Percentiles rank a stretch among this genome's conserved stretches.
Conservation (phyloP, 2,797 vertebrate species). For the Phrynocephalus forsythii region DNA sequence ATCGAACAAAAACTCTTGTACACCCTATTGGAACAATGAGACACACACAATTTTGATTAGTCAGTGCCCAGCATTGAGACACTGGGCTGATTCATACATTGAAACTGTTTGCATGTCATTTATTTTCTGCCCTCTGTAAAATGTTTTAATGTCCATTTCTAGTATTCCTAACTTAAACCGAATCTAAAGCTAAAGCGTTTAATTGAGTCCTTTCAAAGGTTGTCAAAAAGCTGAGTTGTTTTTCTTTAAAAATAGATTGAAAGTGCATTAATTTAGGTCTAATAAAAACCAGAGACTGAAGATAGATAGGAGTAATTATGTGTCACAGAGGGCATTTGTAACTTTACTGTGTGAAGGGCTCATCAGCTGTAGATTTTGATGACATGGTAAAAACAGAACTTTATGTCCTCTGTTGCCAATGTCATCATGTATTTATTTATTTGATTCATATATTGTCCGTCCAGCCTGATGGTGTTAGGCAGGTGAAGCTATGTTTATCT, state of each 20-base stretch:
- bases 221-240: too few relatives aligned
- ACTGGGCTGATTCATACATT: background rate
- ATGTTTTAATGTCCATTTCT: background rate
- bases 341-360: background rate
- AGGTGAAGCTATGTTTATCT: background rate
- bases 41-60: background rate
- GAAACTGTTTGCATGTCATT: conserved; percentile 3
- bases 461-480: background rate
- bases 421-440: background rate
- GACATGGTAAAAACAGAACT: background rate
- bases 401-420: background rate
- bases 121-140: background rate
- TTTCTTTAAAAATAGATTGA: too few relatives aligned
- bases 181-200: background rate
- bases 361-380: background rate
- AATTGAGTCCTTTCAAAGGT: background rate
- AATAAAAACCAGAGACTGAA: background rate
- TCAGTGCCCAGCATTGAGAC: conserved; percentile 15
- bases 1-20: conserved; percentile 3
- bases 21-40: background rate
- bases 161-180: background rate
- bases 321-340: background rate
- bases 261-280: background rate
- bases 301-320: background rate
- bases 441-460: too few relatives aligned